These are phyloP conservation scores for Isaurus tuberculatus DNA, from an alignment of 92 coral and sea anemone genomes.

Conservation along the genomic window DNA sequence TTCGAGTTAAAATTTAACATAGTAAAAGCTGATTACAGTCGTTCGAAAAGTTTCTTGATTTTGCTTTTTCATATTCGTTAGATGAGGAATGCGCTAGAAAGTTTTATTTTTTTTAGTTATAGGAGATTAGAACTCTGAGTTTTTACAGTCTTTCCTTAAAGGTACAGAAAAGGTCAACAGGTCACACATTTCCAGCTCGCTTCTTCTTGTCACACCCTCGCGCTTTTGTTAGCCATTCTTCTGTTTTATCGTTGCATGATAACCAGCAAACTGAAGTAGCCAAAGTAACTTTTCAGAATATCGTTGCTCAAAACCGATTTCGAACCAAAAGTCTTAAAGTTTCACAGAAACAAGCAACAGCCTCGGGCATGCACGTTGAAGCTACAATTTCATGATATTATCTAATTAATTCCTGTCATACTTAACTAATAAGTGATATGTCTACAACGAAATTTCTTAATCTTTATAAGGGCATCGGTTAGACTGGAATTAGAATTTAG, in stretches of 20 bases:
- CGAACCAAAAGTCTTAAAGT: slow-evolving; percentile 12
- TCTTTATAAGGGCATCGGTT: slow-evolving; percentile 46
- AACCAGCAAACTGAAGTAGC: slow-evolving; percentile 14
- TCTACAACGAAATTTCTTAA: background rate
- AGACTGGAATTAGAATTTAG: slow-evolving; percentile 12
- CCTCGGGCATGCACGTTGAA: slow-evolving; percentile 37
- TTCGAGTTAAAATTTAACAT: slow-evolving; percentile 14
- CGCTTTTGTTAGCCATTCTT: slow-evolving; percentile 33
- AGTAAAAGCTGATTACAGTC: background rate
- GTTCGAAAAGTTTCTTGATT: background rate
- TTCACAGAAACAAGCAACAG: slow-evolving; percentile 23
- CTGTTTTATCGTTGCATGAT: slow-evolving; percentile 34
- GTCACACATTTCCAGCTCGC: slow-evolving; percentile 34
- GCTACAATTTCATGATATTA: slow-evolving; percentile 43
- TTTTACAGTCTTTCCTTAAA: background rate
- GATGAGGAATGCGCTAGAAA: background rate
- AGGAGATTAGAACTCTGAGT: slow-evolving; percentile 5
- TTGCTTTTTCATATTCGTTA: background rate
- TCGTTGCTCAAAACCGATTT: slow-evolving; percentile 14
- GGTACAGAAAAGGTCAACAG: slow-evolving; percentile 22
- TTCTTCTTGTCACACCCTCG: slow-evolving; percentile 41
- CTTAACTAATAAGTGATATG: slow-evolving; percentile 30
- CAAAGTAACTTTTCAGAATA: background rate
- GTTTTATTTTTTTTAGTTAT: slow-evolving; percentile 10
- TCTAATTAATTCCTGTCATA: slow-evolving; percentile 48